Evolutionary conservation across 2,113 vertebrate species (phyloP).

Genomic region (Cyphomyrus discorhynchus): DNA sequence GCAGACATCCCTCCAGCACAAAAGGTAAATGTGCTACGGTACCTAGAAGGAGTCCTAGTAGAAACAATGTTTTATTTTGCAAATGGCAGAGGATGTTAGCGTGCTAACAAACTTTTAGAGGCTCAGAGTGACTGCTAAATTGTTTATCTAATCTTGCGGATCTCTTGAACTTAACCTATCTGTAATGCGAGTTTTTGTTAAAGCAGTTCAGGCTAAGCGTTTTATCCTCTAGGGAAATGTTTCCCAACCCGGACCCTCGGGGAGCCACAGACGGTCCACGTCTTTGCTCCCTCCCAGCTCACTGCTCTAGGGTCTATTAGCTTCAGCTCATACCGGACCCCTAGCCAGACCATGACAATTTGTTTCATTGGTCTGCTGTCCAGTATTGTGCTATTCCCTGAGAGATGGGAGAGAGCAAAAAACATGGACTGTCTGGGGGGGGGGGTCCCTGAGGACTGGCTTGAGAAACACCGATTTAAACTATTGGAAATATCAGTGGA

Average conservation of each 20-base stretch:
- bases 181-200: neutral
- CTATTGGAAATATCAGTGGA: neutral
- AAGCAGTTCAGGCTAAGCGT: neutral
- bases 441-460: neutral
- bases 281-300: neutral
- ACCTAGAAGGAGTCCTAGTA: neutral
- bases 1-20: slow-evolving; percentile 28
- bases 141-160: neutral
- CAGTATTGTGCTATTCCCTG: neutral
- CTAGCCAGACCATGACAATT: neutral
- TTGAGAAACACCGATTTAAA: neutral
- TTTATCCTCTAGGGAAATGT: neutral
- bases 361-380: neutral
- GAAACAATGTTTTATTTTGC: neutral
- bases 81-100: neutral
- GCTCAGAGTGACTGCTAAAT: neutral
- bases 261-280: neutral
- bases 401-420: neutral
- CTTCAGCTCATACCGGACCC: neutral
- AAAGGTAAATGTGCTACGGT: slow-evolving; percentile 52
- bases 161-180: neutral
- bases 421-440: neutral
- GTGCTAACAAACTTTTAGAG: neutral
- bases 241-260: neutral
- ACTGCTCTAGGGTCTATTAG: neutral